A percentile compares a stretch with the other conserved stretches of the same genome.
These are phyloP conservation scores for Scarus forsteni DNA, from an alignment of 2,797 vertebrate genomes.

Conservation along the genomic window DNA sequence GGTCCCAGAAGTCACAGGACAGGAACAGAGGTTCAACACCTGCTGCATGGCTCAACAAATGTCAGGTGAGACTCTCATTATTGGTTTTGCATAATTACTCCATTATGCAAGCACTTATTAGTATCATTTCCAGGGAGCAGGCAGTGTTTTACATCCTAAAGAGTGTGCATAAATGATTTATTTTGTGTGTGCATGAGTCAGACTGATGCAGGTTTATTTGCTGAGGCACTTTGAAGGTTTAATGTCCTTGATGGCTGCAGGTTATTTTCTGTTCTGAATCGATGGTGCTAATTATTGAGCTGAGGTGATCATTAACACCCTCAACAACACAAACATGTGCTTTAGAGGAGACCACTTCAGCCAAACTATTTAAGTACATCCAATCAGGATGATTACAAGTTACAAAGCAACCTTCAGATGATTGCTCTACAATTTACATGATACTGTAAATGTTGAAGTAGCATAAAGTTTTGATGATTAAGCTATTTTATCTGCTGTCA, in stretches of 20 bases:
- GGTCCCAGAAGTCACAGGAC: slow-evolving; percentile 51
- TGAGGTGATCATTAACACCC: slow-evolving; percentile 25
- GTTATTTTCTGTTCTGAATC: slow-evolving; percentile 30
- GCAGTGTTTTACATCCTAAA: slow-evolving; percentile 38
- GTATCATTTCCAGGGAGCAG: slow-evolving; percentile 39
- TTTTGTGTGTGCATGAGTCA: slow-evolving; percentile 3
- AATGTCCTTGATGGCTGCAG: slow-evolving; percentile 5
- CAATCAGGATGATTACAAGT: slow-evolving; percentile 34
- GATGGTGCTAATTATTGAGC: slow-evolving; percentile 25
- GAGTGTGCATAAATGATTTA: slow-evolving; percentile 4
- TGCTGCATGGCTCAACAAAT: slow-evolving; percentile 58
- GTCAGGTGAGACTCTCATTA: slow-evolving; percentile 61
- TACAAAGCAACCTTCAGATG: slow-evolving; percentile 30
- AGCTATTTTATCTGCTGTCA: not conserved
- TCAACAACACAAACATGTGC: slow-evolving; percentile 32
- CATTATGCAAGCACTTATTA: slow-evolving; percentile 60
- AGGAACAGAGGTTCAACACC: slow-evolving; percentile 61
- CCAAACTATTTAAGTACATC: slow-evolving; percentile 18
- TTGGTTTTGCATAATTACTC: slow-evolving; percentile 57
- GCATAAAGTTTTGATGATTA: not conserved
- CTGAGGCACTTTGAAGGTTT: slow-evolving; percentile 7
- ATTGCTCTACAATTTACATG: slow-evolving; percentile 30
- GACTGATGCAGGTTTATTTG: slow-evolving; percentile 2
- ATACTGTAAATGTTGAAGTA: slow-evolving; percentile 11
- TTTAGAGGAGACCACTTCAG: slow-evolving; percentile 5